Evolutionary conservation across 2,888 invertebrate genomes (phyloP), one percentile per base, ranked within the genome.

Genomic region (Trimorus sp.): DNA sequence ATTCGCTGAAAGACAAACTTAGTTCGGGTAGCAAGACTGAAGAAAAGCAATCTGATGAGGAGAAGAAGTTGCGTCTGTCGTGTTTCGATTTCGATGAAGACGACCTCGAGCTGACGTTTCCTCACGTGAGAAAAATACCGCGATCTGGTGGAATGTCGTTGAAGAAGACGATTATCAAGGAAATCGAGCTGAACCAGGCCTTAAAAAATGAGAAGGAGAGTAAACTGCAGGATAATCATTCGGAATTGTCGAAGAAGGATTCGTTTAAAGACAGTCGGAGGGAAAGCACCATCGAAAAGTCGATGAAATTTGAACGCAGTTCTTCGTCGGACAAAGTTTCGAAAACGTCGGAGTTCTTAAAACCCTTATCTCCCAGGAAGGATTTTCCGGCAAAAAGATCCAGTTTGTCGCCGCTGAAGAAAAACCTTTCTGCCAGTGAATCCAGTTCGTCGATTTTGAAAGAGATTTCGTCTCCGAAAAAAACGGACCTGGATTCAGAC

Each of bases 11-110:
- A 37, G 77, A 70, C 26, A 82, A 83, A 62, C 26, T 26, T 4
- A 26, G 26, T 26, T 26, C 73, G 12, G 76, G 76, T 37, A 74
- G 66, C 38, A 81, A 81, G 40, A n/a, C 51, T 1, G 76, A 81
- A 7, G 81, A 76, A 12, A 81, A 81, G 36, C 69, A 62, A 38
- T n/a, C 53, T 1, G 80, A 76, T 0, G 89, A 88, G 62, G 89
- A 87, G 91, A 93, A 91, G 91, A 93, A 84, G 92, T 93, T 91
- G 85, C 91, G 93, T 15, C 92, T 94, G 68, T 95, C 96, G 0
- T 96, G 96, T 89, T 97, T 96, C 89, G 96, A 97, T 90, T 96
- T 96, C 89, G 95, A 95, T 84, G 95, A 95, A 65, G 96, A 96
- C 82, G 96, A 96, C 88, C 94, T 93, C 86, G 93, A 94, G 92